Percentiles rank a stretch among this genome's conserved stretches.
These are phyloP conservation scores for Rhizomys pruinosus DNA, from an alignment of 2,113 vertebrate genomes.

Conservation along the genomic window DNA sequence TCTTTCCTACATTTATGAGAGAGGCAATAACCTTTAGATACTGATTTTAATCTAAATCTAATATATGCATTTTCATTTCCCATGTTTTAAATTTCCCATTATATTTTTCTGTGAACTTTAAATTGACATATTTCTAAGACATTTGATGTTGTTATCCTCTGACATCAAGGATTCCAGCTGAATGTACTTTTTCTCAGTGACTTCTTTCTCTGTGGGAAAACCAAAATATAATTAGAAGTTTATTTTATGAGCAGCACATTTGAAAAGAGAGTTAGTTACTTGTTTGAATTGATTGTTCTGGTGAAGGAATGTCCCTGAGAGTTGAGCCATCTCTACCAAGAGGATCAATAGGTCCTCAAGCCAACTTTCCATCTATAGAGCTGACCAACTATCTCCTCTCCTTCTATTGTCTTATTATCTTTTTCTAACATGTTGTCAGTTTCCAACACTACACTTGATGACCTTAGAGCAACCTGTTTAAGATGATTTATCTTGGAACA, in stretches of 20 bases:
- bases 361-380: not conserved
- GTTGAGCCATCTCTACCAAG: not conserved
- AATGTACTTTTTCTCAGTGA: not conserved
- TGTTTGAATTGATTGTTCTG: constrained; percentile 46
- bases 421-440: not conserved
- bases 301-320: constrained; percentile 18
- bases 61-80: not conserved
- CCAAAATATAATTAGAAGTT: constrained; percentile 52
- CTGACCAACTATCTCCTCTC: not conserved
- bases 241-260: constrained; percentile 38
- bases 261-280: constrained; percentile 49
- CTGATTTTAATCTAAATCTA: not conserved
- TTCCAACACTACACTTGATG: not conserved
- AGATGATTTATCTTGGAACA: constrained; percentile 7
- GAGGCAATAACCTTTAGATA: not conserved
- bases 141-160: not conserved
- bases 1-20: not conserved
- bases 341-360: not conserved
- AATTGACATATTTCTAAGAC: constrained; percentile 10
- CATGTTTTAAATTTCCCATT: not conserved
- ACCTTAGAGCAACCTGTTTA: not conserved
- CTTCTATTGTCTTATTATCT: not conserved
- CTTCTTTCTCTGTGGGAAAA: not conserved
- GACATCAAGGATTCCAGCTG: not conserved
- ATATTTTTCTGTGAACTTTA: constrained; percentile 36